phyloP scores from a whole-genome alignment of 2,888 invertebrate species.

The Tinea trinotella region DNA sequence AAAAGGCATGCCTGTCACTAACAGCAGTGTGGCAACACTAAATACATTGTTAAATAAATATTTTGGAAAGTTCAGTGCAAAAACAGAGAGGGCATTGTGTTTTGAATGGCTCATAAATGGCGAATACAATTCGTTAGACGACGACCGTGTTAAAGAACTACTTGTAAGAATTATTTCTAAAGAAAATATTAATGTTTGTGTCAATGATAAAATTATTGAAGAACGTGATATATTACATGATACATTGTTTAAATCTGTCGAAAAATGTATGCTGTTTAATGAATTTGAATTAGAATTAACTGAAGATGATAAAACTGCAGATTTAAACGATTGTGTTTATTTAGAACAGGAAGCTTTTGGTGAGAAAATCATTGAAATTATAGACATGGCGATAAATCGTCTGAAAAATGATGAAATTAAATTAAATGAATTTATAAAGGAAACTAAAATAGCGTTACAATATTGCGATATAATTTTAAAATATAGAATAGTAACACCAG shows the following conservation, averaged over 20 bases:
- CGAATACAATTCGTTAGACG: slow-evolving; percentile 30
- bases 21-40: slow-evolving; percentile 42
- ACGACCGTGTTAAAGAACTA: slow-evolving; percentile 32
- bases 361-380: not conserved
- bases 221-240: slow-evolving; percentile 29
- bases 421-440: slow-evolving; percentile 33
- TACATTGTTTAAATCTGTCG: slow-evolving; percentile 40
- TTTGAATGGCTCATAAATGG: slow-evolving; percentile 44
- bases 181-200: slow-evolving; percentile 37
- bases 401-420: slow-evolving; percentile 28
- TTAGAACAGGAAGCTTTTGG: not conserved
- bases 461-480: slow-evolving; percentile 40
- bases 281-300: slow-evolving; percentile 42
- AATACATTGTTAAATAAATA: slow-evolving; percentile 40
- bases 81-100: slow-evolving; percentile 37
- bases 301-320: not conserved
- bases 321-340: not conserved
- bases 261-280: slow-evolving; percentile 46
- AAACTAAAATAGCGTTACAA: slow-evolving; percentile 31
- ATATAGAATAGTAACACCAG: slow-evolving; percentile 29
- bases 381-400: slow-evolving; percentile 22
- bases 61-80: slow-evolving; percentile 45
- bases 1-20: slow-evolving; percentile 51
- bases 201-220: not conserved
- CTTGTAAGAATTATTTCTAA: slow-evolving; percentile 41